These are phyloP conservation scores for Lucilia sericata DNA, from an alignment of 1,140 invertebrate species.

Conservation along the genomic window DNA sequence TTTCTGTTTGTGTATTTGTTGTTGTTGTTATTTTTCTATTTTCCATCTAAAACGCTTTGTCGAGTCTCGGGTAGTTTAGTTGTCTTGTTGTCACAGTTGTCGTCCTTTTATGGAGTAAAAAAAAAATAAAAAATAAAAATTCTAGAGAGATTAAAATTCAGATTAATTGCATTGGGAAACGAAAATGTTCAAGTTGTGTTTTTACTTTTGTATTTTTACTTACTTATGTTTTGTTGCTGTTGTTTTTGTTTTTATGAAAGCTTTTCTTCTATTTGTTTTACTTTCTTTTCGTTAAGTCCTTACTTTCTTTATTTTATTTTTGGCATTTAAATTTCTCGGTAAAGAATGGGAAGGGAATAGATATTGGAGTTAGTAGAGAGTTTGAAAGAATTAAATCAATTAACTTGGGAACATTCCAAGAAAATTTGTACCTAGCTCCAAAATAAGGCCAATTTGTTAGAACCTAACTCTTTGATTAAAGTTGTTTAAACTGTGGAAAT, in stretches of 20 bases:
- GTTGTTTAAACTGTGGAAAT: no score
- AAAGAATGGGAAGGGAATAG: not conserved
- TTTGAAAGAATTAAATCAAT: no score
- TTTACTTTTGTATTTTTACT: slow-evolving; percentile 19
- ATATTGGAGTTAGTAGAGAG: not conserved
- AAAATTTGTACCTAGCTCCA: no score
- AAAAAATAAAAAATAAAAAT: not conserved
- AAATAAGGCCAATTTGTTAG: no score
- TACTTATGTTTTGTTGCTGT: not conserved
- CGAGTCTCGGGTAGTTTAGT: not conserved
- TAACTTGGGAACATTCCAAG: no score
- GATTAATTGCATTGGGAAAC: slow-evolving; percentile 42
- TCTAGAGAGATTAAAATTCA: slow-evolving; percentile 41
- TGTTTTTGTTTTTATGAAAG: slow-evolving; percentile 20
- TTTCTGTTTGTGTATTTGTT: slow-evolving; percentile 8
- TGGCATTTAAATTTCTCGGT: not conserved
- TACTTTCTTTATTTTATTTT: not conserved
- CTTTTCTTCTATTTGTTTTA: not conserved
- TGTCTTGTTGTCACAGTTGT: slow-evolving; percentile 30
- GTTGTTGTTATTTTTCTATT: not conserved
- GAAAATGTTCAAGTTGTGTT: slow-evolving; percentile 5
- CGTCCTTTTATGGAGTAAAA: not conserved
- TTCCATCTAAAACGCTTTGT: not conserved
- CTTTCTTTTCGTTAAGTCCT: not conserved
- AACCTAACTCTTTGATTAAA: no score